Evolutionary conservation across 2,888 invertebrate species (phyloP).

Genomic region (Mythimna ferrago): DNA sequence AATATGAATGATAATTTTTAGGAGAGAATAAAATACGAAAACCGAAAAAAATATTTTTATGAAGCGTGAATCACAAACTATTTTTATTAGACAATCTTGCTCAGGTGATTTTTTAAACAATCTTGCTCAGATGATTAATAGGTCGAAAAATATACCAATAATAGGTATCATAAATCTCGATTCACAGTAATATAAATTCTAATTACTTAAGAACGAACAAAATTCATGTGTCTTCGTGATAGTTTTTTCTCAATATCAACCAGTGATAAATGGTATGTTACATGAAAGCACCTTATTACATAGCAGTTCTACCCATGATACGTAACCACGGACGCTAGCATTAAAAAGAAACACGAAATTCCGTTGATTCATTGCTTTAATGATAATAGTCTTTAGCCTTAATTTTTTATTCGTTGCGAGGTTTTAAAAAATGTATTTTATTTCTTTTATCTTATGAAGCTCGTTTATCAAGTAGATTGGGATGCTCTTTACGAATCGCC

Average conservation of each 20-base stretch:
- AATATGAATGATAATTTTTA: slow-evolving; percentile 22
- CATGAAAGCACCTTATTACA: slow-evolving; percentile 46
- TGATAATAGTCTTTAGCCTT: slow-evolving; percentile 76
- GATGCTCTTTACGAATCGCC: slow-evolving; percentile 74
- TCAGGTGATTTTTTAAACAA: neutral
- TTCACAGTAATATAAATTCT: slow-evolving; percentile 14
- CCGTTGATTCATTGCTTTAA: slow-evolving; percentile 82
- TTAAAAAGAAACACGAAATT: slow-evolving; percentile 76
- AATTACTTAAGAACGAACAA: slow-evolving; percentile 33
- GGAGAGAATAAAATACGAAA: neutral
- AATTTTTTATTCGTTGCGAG: slow-evolving; percentile 74
- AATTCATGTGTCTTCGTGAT: slow-evolving; percentile 15
- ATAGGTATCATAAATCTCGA: slow-evolving; percentile 13
- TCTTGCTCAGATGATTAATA: neutral
- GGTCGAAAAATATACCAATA: neutral
- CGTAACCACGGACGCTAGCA: slow-evolving; percentile 69
- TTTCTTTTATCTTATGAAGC: slow-evolving; percentile 75
- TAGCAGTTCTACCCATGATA: slow-evolving; percentile 72
- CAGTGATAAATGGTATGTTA: slow-evolving; percentile 62
- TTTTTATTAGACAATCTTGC: neutral
- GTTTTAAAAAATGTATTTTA: slow-evolving; percentile 75
- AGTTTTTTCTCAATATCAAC: slow-evolving; percentile 49
- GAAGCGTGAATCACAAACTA: neutral
- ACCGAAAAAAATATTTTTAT: neutral
- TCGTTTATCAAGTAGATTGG: slow-evolving; percentile 81